These are phyloP conservation scores for Chlorops oryzae DNA, from an alignment of 1,140 invertebrate genomes.

Conservation along the genomic window DNA sequence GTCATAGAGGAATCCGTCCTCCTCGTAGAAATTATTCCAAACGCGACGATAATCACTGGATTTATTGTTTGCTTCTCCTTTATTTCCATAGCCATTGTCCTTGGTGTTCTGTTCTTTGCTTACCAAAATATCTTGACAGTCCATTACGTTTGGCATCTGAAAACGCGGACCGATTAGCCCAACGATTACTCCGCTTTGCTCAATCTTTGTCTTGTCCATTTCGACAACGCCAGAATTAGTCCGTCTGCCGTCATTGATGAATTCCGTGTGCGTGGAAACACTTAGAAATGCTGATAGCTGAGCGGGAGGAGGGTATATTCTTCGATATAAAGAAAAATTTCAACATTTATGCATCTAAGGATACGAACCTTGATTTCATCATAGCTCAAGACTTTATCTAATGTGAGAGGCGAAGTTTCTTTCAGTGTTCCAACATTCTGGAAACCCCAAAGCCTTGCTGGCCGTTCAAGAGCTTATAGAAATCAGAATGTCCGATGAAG, in stretches of 20 bases:
- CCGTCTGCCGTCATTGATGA: constrained; percentile 59
- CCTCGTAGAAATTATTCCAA: constrained; percentile 33
- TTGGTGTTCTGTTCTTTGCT: constrained; percentile 50
- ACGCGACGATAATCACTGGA: constrained; percentile 26
- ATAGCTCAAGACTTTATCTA: constrained; percentile 32
- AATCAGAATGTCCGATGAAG: constrained; percentile 17
- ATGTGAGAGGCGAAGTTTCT: constrained; percentile 19
- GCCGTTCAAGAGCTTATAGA: constrained; percentile 18
- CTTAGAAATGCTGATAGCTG: constrained; percentile 57
- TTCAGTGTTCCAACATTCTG: constrained; percentile 20
- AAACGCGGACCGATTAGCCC: constrained; percentile 51
- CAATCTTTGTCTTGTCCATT: constrained; percentile 13
- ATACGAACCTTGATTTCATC: constrained; percentile 33
- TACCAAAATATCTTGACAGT: constrained; percentile 54
- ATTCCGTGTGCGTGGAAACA: constrained; percentile 56
- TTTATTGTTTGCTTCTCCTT: not conserved
- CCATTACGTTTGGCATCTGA: constrained; percentile 50
- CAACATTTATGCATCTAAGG: too few relatives aligned
- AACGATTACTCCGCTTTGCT: constrained; percentile 32
- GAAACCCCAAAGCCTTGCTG: constrained; percentile 19
- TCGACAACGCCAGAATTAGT: constrained; percentile 52
- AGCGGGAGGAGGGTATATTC: too few relatives aligned
- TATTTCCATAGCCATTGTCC: constrained; percentile 47
- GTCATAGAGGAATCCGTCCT: constrained; percentile 21
- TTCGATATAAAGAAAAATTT: too few relatives aligned